Evolutionary conservation across 2,797 vertebrate genomes (phyloP).

Genomic region (Neomorphus geoffroyi): DNA sequence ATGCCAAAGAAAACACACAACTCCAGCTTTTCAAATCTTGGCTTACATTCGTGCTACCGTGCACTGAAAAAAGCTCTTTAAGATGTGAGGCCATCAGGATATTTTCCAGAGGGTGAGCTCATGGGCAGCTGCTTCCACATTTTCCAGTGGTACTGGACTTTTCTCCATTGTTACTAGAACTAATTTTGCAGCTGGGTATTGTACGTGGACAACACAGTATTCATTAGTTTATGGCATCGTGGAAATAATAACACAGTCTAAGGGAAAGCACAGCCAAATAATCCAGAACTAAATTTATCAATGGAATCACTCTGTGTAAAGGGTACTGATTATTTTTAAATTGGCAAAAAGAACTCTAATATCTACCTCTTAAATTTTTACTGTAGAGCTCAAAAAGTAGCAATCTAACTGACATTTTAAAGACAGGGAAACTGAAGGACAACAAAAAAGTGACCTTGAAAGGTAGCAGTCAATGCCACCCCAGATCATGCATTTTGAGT

Average conservation of each 20-base stretch:
- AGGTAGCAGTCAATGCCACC: background rate
- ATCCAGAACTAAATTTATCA: background rate
- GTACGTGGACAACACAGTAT: background rate
- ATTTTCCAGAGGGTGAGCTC: constrained; percentile 80
- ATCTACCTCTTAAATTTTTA: background rate
- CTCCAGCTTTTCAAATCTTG: constrained; percentile 73
- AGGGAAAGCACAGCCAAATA: background rate
- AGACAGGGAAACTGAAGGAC: background rate
- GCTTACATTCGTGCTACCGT: constrained; percentile 78
- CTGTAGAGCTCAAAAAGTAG: background rate
- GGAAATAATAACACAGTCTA: constrained; percentile 7
- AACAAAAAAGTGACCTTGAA: background rate
- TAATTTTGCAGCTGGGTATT: constrained; percentile 38
- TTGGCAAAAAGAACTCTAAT: background rate
- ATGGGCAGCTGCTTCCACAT: constrained; percentile 70
- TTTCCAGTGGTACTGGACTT: constrained; percentile 71
- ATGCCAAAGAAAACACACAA: constrained; percentile 79
- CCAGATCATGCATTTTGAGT: background rate
- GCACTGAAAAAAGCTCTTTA: constrained; percentile 66
- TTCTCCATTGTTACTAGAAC: constrained; percentile 42
- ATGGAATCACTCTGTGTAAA: background rate
- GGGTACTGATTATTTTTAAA: background rate
- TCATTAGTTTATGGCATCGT: background rate
- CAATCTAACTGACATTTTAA: background rate
- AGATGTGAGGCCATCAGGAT: constrained; percentile 70